These are phyloP conservation scores for Florisuga fusca DNA, from an alignment of 2,797 vertebrate species.

Conservation along the genomic window DNA sequence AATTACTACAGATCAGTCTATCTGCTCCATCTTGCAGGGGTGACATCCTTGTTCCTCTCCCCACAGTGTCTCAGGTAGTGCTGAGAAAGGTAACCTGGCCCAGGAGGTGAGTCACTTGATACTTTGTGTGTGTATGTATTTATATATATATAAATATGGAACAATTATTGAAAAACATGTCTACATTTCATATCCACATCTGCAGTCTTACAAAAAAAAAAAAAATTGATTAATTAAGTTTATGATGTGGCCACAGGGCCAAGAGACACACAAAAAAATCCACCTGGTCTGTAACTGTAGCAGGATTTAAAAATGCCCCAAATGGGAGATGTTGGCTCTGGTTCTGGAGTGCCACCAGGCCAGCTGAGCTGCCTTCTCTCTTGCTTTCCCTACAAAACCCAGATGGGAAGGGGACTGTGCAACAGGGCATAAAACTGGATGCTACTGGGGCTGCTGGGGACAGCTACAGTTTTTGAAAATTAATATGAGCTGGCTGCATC, in stretches of 20 bases:
- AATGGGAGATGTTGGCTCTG: neutral
- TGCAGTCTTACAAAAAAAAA: neutral
- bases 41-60: neutral
- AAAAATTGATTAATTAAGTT: fast-evolving
- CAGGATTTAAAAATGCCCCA: neutral
- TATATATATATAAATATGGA: neutral
- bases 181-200: neutral
- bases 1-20: neutral
- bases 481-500: neutral
- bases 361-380: neutral
- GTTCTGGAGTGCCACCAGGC: neutral
- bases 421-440: neutral
- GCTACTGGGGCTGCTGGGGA: neutral
- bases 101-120: neutral
- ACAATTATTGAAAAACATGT: neutral
- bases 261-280: neutral
- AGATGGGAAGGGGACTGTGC: neutral
- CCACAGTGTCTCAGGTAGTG: neutral
- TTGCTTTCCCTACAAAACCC: neutral
- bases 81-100: neutral
- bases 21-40: fast-evolving
- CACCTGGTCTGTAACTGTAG: neutral
- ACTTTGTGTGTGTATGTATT: neutral
- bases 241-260: fast-evolving
- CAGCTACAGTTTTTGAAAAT: neutral